Base-by-base conservation (phyloP, 2,113 vertebrate genomes). In the Empidonax alnorum region DNA sequence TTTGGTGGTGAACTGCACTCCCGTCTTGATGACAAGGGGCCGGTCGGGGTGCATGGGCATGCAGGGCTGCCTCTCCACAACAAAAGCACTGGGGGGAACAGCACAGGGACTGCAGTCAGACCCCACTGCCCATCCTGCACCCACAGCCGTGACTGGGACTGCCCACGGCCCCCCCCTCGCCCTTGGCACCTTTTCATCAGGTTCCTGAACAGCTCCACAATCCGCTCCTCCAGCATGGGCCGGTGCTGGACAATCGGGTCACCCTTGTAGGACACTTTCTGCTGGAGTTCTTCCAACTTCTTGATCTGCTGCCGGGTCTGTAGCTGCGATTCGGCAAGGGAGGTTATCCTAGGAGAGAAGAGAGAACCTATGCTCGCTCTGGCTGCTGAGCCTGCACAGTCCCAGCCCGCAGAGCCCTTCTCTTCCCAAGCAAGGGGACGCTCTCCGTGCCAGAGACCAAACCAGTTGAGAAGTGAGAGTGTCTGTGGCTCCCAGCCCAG, bases 1-100 rank as follows among this genome's bases (percentile, higher is more conserved):
- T 99, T 99, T 99, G 49, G 99, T 99, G 92, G 99, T 99, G 96
- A 99, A 99, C 98, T 99, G 99, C 56, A 99, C 99, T 0, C 99
- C 99, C 0, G 99, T 99, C 97, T 99, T 99, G 97, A 99, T 99
- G 96, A 99, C 99, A 14, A 99, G 95, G 4, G 99, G 99, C 87
- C 99, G 98, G 98, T 99, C 99, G 0, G 99, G 99, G 84, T 99
- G 99, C 99, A 99, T 99, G 82, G 99, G 99, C 99, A 99, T 99
- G 86, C 99, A 99, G 6, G 99, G 99, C 96, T 99, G 99, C 81
- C 99, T 97, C 94, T 99, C 99, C 10, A 99, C 99, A 3, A 99
- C 99, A 12, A 99, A 99, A 14, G 99, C 99, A 12, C 99, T 99
- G 91, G 16, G 84, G 84, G 33, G 30, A 52, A 90, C 24, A 89